These are phyloP conservation scores for Microcebus griseorufus DNA, from an alignment of 2,113 vertebrate species.

Conservation along the genomic window DNA sequence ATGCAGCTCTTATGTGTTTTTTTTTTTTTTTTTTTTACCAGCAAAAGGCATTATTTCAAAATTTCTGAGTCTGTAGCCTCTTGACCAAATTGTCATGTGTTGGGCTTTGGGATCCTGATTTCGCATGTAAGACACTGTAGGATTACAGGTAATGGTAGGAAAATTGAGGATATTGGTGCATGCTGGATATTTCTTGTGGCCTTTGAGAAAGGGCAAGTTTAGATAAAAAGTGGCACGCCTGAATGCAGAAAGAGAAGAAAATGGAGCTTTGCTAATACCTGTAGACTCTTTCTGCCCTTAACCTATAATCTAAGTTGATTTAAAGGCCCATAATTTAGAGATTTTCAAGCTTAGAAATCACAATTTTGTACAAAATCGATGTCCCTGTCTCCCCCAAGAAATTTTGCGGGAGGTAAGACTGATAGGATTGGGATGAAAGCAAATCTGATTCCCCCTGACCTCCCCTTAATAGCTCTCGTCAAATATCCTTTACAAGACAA, in stretches of 20 bases:
- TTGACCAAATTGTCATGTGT: not conserved
- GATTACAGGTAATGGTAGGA: not conserved
- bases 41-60: not conserved
- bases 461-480: not conserved
- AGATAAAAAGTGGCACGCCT: not conserved
- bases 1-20: not conserved
- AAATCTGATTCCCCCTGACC: not conserved
- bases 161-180: not conserved
- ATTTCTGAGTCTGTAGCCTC: not conserved
- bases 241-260: not conserved
- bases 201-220: not conserved
- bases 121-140: not conserved
- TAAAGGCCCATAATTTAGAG: not conserved
- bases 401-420: not conserved
- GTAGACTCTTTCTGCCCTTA: not conserved
- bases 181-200: not conserved
- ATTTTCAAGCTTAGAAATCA: constrained; percentile 30
- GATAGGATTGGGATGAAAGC: not conserved
- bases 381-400: not conserved
- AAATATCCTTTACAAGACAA: not conserved
- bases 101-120: not conserved
- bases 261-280: not conserved
- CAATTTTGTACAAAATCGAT: not conserved
- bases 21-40: not conserved
- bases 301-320: not conserved